Conservation (phyloP, 2,113 vertebrate species). For the Pimephales promelas region DNA sequence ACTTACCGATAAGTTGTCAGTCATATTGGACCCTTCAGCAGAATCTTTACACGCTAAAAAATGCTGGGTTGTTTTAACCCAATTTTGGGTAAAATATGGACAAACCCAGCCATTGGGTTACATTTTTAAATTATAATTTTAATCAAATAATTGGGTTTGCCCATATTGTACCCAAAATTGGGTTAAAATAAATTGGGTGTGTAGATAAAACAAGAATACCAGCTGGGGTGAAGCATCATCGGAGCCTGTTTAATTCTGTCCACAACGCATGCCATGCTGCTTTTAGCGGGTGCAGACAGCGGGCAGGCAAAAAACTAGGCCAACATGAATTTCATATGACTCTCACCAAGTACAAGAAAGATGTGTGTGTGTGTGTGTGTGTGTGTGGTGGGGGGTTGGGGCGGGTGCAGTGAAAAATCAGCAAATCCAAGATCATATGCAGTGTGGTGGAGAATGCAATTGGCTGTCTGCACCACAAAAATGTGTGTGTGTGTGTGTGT, state of each 20-base stretch:
- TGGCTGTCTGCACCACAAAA: conserved; percentile 1
- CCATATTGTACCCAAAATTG: too few relatives aligned
- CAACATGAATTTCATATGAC: conserved; percentile 57
- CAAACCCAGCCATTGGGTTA: too few relatives aligned
- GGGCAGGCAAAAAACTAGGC: conserved; percentile 50
- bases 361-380: conserved; percentile 8
- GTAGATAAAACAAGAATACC: conserved; percentile 27
- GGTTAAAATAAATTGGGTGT: too few relatives aligned
- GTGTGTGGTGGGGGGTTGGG: too few relatives aligned
- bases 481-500: too few relatives aligned
- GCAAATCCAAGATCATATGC: conserved; percentile 23
- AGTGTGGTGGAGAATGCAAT: conserved; percentile 21
- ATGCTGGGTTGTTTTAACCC: too few relatives aligned
- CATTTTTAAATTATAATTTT: too few relatives aligned
- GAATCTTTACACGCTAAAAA: too few relatives aligned
- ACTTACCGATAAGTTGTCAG: too few relatives aligned
- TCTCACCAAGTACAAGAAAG: conserved; percentile 40
- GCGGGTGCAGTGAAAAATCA: background rate
- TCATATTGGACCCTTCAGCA: too few relatives aligned
- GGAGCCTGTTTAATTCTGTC: background rate
- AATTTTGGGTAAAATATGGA: too few relatives aligned
- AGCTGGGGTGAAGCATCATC: background rate
- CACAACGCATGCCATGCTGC: background rate
- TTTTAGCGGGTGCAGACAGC: conserved; percentile 32
- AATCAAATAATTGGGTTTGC: too few relatives aligned